Percentiles rank a stretch among this genome's conserved stretches.
Conservation (phyloP, 2,113 vertebrate species). For the Rynchops niger region DNA sequence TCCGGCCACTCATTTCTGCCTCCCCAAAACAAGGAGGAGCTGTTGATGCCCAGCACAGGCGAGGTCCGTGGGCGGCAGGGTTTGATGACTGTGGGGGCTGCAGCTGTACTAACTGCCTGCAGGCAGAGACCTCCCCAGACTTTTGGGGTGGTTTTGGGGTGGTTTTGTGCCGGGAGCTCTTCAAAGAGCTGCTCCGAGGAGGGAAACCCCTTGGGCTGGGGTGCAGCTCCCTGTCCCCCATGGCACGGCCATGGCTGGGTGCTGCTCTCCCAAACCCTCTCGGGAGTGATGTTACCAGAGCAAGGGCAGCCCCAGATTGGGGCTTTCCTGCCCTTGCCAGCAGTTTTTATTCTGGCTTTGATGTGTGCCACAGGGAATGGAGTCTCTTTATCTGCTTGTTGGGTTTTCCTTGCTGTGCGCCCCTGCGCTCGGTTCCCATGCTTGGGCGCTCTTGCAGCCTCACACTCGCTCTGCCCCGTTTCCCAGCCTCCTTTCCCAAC, state of each 20-base stretch:
- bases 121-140: neutral
- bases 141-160: neutral
- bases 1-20: neutral
- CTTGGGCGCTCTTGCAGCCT: rapidly evolving
- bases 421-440: neutral
- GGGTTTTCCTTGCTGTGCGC: neutral
- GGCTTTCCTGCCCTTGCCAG: neutral
- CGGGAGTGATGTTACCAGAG: rapidly evolving
- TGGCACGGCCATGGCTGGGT: neutral
- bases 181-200: neutral
- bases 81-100: neutral
- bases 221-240: neutral
- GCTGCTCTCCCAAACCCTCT: neutral
- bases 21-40: neutral
- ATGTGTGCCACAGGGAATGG: neutral
- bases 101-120: neutral
- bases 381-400: neutral
- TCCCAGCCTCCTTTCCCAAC: neutral
- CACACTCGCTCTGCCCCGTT: rapidly evolving
- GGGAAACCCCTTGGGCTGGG: neutral
- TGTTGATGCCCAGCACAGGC: neutral
- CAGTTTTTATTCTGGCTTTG: neutral
- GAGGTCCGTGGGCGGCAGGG: neutral
- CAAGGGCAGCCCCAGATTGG: neutral
- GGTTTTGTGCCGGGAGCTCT: neutral